Evolutionary conservation across 2,797 vertebrate species (phyloP), one percentile per base, ranked within the genome.

Genomic region (Sebastes nivosus): DNA sequence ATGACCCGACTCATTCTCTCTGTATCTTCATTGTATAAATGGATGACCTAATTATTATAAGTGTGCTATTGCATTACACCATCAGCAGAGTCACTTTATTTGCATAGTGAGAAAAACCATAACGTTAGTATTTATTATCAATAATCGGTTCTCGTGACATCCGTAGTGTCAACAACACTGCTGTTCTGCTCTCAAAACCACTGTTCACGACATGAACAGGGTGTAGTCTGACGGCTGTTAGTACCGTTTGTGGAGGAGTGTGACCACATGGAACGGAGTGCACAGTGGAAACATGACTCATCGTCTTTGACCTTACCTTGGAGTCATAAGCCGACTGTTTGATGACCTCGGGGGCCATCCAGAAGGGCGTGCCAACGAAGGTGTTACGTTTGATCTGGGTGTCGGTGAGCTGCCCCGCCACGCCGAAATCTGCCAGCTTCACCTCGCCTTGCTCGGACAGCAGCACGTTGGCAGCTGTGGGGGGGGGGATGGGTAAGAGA

Each of bases 341-440:
- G 89, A 99, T 99, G 91, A 99, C 99, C 93, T 99, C 99, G 0
- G 98, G 98, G 1, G 98, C 98, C 98, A 99, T 99, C 98, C 98
- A 99, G 94, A 99, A 99, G 0, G 98, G 98, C 24, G 98, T 99
- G 58, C 99, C 98, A 20, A 99, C 98, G 63, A 99, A 99, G 13
- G 98, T 99, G 92, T 99, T 99, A 81, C 98, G 96, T 77, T 99
- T 99, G 94, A 99, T 99, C 94, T 99, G 99, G 0, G 99, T 99
- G 91, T 99, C 98, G 0, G 98, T 99, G 85, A 99, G 95, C 91
- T 99, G 98, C 2, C 98, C 98, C 0, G 98, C 98, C 83, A 99
- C 98, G 3, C 98, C 98, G 16, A 99, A 99, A 86, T 99, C 98
- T 0, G 98, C 99, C 87, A 99, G 93, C 90, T 99, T 99, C 86